Evolutionary conservation across 2,888 invertebrate genomes (phyloP), one percentile per base, ranked within the genome.

Genomic region (Phyllotreta cruciferae): DNA sequence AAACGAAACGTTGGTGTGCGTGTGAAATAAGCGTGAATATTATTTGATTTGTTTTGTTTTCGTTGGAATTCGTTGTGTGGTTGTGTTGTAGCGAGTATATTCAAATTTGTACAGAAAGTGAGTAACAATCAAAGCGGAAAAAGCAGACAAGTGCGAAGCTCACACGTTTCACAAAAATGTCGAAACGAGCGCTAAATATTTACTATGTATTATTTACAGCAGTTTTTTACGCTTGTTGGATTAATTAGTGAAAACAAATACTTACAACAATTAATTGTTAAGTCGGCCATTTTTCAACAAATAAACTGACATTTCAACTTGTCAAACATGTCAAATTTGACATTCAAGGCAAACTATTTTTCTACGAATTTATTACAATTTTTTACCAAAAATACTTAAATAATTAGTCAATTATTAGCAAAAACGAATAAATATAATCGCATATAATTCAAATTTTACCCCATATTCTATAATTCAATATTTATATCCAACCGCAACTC

Each of bases 121-220:
- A 44, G 50, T 66, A 39, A 70, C 71, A 70, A 70, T 54, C 62
- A 72, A 73, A 73, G 74, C 74, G 71, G 71, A 74, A 72, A 69
- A 63, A 65, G 70, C 70, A 70, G 55, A 47, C 36, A 55, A 54
- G 13, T 63, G 67, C 67, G 50, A 66, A 67, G 67, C 67, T 49
- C 39, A 44, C 8, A 42, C 14, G 55, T 42, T 57, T 45, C 36
- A 24, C 24, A 24, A 1, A 9, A 52, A 52, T 37, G 52, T 52
- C 34, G 52, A 52, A 52, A 37, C 37, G 52, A 6, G 52, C 39
- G 41, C 62, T 64, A 65, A 68, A 68, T 60, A 60, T 69, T 58
- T 60, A 67, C 60, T 57, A 56, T 47, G n/a, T 24, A 35, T 11
- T 47, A 41, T 56, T 54, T 50, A 38, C 45, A 54, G 54, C 3